Conservation (phyloP, 1,140 invertebrate species). For the Varroa destructor region DNA sequence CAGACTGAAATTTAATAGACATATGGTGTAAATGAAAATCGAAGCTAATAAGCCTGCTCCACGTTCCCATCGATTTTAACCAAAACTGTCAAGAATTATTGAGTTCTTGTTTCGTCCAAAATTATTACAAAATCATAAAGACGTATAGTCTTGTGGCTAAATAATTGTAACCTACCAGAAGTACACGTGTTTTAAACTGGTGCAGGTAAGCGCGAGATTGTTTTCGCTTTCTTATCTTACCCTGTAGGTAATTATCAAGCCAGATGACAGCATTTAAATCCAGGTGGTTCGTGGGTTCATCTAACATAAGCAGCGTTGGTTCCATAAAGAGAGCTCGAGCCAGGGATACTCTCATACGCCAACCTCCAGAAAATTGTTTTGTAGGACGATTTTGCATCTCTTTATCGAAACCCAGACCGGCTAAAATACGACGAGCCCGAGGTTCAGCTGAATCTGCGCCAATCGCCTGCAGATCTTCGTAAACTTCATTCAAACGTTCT, state of each 20-base stretch:
- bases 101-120: too few species aligned
- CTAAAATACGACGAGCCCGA: slow-evolving; percentile 78
- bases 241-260: slow-evolving; percentile 67
- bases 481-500: slow-evolving; percentile 50
- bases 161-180: too few species aligned
- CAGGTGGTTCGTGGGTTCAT: slow-evolving; percentile 74
- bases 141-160: too few species aligned
- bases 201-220: too few species aligned
- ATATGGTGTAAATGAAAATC: too few species aligned
- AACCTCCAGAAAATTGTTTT: slow-evolving; percentile 93
- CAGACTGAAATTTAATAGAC: too few species aligned
- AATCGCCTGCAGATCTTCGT: slow-evolving; percentile 86
- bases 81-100: too few species aligned
- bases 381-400: slow-evolving; percentile 88
- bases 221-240: slow-evolving; percentile 36
- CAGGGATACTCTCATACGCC: slow-evolving; percentile 94
- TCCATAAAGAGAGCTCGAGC: slow-evolving; percentile 62
- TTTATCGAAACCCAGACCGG: slow-evolving; percentile 86
- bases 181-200: too few species aligned
- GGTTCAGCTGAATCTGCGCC: slow-evolving; percentile 93
- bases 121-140: too few species aligned
- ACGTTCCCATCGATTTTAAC: too few species aligned
- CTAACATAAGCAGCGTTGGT: slow-evolving; percentile 82
- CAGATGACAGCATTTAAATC: slow-evolving; percentile 98
- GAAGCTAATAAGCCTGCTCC: too few species aligned